These are phyloP conservation scores for Oeneis ivallda DNA, from an alignment of 2,888 invertebrate species.

Conservation along the genomic window DNA sequence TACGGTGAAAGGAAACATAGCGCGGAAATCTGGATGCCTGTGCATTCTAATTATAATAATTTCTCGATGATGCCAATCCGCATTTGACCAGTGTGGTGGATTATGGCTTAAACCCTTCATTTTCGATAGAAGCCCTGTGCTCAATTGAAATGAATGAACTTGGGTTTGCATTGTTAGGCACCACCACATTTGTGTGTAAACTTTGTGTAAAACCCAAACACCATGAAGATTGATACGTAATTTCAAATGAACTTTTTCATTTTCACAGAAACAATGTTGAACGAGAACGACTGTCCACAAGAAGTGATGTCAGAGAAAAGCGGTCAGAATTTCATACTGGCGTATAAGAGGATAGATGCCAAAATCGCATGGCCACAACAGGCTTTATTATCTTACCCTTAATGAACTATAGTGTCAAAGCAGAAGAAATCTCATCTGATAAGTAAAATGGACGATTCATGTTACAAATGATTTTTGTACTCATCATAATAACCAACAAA, in stretches of 20 bases:
- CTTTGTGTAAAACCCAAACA: no score
- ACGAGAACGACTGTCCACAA: constrained; percentile 95
- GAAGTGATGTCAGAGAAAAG: constrained; percentile 88
- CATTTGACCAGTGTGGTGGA: no score
- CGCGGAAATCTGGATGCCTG: no score
- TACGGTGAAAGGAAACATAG: no score
- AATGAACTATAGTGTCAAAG: constrained; percentile 41
- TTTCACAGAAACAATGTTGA: constrained; percentile 91
- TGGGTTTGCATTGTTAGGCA: no score
- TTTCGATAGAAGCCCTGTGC: no score
- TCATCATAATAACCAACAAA: constrained; percentile 47
- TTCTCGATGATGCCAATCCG: no score
- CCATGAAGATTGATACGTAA: no score
- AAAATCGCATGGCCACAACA: constrained; percentile 97
- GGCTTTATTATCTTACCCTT: constrained; percentile 72
- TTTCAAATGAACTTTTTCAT: not conserved
- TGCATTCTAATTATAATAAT: no score
- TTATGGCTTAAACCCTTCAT: no score
- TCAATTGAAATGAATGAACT: no score
- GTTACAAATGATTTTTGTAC: constrained; percentile 7
- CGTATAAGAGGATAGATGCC: constrained; percentile 97
- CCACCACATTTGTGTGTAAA: no score
- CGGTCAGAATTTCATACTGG: constrained; percentile 93
- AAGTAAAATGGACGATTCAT: not conserved
- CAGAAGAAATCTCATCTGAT: constrained; percentile 44